Conservation (phyloP, 2,113 vertebrate species). For the Mormyrus iriodes region DNA sequence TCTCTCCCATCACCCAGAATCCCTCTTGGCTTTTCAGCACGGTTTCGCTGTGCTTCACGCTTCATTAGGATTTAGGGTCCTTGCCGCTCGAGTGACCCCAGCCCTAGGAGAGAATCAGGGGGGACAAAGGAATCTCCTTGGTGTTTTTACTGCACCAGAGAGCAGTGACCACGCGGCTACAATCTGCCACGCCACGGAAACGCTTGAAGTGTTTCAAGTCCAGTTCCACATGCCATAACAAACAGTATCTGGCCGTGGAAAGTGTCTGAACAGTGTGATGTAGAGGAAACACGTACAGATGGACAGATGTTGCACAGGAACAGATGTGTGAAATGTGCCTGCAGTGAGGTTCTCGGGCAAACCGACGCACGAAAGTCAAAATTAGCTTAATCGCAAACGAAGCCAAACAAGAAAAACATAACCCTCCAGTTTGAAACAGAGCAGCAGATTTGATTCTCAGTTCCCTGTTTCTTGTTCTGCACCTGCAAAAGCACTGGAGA, state of each 20-base stretch:
- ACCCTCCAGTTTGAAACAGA: neutral
- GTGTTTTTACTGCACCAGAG: neutral
- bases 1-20: constrained; percentile 26
- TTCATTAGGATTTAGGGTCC: neutral
- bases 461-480: neutral
- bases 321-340: neutral
- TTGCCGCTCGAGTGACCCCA: neutral
- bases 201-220: neutral
- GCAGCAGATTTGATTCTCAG: neutral
- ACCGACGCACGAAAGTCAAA: neutral
- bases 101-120: neutral
- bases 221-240: neutral
- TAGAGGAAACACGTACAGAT: neutral
- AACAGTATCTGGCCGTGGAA: neutral
- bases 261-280: neutral
- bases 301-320: neutral
- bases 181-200: neutral
- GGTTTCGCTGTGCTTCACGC: neutral
- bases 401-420: neutral
- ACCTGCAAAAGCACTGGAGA: neutral
- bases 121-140: neutral
- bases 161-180: neutral
- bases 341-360: neutral
- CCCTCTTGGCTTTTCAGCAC: neutral
- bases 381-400: neutral